Evolutionary conservation across 2,113 vertebrate species (phyloP).

Genomic region (Megaptera novaeangliae): DNA sequence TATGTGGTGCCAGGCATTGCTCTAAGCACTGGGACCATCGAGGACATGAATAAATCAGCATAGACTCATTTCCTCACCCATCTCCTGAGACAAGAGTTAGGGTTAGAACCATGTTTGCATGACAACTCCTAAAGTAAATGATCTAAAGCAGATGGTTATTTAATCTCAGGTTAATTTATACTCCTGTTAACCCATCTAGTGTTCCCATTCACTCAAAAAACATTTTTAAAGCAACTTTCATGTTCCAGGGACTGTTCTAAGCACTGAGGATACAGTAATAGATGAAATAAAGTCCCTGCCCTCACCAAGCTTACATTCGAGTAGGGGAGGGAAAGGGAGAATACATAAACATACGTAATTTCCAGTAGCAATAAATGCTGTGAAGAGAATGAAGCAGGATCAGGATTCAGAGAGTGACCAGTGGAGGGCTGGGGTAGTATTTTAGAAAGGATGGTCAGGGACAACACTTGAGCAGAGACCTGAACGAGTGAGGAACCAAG

Average conservation of each 20-base stretch:
- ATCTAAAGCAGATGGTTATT: background rate
- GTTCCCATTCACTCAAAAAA: background rate
- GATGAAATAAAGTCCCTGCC: background rate
- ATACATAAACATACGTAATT: background rate
- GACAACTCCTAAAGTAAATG: background rate
- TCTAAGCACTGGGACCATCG: background rate
- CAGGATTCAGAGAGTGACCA: background rate
- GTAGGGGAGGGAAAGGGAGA: background rate
- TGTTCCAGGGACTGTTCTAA: background rate
- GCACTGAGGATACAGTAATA: background rate
- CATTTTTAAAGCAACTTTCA: background rate
- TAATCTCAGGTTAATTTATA: background rate
- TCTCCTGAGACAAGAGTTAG: background rate
- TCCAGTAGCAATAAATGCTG: background rate
- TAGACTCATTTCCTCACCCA: background rate
- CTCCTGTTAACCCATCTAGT: background rate
- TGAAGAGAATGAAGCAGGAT: background rate
- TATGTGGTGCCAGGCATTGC: background rate
- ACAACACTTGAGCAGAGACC: background rate
- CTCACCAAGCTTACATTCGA: background rate
- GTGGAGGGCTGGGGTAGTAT: background rate
- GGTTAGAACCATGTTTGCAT: background rate
- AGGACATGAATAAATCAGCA: background rate
- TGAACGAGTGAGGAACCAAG: background rate
- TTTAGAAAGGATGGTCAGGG: background rate